Evolutionary conservation across 2,888 invertebrate species (phyloP), one percentile per base, ranked within the genome.

Genomic region (Ditylenchus weischeri): DNA sequence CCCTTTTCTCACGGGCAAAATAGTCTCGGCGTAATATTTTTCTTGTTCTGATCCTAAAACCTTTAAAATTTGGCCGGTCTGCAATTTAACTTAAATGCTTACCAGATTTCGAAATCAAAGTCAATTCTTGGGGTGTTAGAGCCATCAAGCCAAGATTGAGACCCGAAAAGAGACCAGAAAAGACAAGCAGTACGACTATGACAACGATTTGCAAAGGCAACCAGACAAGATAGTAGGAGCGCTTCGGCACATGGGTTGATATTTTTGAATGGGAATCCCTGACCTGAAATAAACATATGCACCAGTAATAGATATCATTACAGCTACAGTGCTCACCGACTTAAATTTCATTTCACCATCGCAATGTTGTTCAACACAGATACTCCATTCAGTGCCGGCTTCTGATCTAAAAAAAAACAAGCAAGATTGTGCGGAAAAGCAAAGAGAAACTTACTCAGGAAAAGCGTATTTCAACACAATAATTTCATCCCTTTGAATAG

Each of bases 161-260:
- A 0, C 98, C 98, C 64, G 95, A 95, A 84, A 98, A 99, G 0
- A 98, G 85, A 0, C 94, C 92, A 0, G 96, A 96, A 79, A 96
- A 90, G 73, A 87, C 86, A 51, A 98, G 86, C 72, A 96, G 90
- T 6, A 84, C 49, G 18, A 88, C 67, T 64, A 93, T 90, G 23
- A 92, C 87, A 0, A 87, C 76, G 60, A 92, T 86, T 18, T 90
- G 87, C 51, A 51, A 13, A 21, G 23, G 23, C 19, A n/a, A 51
- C 19, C 51, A 23, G 11, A 38, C 38, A 38, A 38, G 38, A 38
- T 38, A 38, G 38, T 38, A 38, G 11, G 38, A 38, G 11, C 38
- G 38, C 38, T 38, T 38, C 11, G 38, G 38, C 38, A 38, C 38
- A 38, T 38, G 72, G 1, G 76, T 76, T 15, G 74, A 74, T 43